Evolutionary conservation across 2,113 vertebrate genomes (phyloP), one percentile per base, ranked within the genome.

Genomic region (Amblyopsis rosae): DNA sequence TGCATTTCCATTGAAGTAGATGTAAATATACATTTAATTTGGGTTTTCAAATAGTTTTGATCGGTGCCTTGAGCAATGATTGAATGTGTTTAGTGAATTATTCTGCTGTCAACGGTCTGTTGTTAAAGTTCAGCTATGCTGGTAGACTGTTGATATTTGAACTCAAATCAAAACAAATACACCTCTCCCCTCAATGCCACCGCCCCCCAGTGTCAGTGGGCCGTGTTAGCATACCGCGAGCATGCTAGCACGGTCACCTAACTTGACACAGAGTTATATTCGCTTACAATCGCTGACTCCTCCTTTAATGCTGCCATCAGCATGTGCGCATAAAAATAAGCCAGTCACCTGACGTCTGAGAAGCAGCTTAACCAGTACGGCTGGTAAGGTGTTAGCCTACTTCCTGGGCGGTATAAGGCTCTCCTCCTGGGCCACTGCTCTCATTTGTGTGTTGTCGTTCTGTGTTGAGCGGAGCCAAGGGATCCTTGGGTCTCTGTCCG

Each of bases 291-390:
- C 26, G 26, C 26, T 26, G 26, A 26, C 26, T 26, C 26, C 26
- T 26, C 26, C 26, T 26, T 26, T 26, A 26, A 26, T 26, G 26
- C 26, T 26, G 26, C 26, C 26, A 26, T 26, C 26, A 26, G 26
- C 26, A 26, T 26, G 26, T 26, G 26, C 26, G 26, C 26, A 26
- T 26, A 26, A 26, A 79, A 81, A 79, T 62, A 77, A 73, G 61
- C 51, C 26, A 26, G 26, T 26, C 26, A 53, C 74, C 26, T 69
- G 66, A 71, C 56, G 50, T 3, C 15, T 45, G 13, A 19, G 19
- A 80, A 82, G 90, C 68, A 75, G 90, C 53, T 62, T 11, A 88
- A 93, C 93, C 90, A 68, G 93, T 89, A 84, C 12, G 83, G 59
- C 67, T 51, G 73, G 90, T 88, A 81, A 65, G 85, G 90, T 87